Percentiles rank a stretch among this genome's conserved stretches.
phyloP scores from a whole-genome alignment of 2,797 vertebrate genomes.

The Rhabdomys pumilio region DNA sequence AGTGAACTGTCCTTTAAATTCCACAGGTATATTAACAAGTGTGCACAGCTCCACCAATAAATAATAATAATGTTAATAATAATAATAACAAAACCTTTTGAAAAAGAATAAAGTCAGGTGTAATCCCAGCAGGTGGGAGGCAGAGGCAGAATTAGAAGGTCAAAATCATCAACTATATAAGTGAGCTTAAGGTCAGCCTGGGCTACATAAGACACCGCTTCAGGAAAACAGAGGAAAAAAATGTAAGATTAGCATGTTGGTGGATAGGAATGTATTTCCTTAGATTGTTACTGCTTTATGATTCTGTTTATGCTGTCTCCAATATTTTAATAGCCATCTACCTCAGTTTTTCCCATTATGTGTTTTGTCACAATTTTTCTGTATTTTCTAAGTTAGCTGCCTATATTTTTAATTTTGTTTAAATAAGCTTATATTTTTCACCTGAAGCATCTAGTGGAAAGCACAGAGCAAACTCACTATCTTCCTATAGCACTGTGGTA shows the following conservation, averaged over 20 bases:
- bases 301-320: slow-evolving; percentile 11
- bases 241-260: not conserved
- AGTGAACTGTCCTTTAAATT: not conserved
- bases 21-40: not conserved
- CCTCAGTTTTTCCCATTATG: slow-evolving; percentile 9
- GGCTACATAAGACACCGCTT: not conserved
- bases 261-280: not conserved
- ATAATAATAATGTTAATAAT: not conserved
- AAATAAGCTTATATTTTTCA: slow-evolving; percentile 11
- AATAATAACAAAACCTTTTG: not conserved
- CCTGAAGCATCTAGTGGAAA: slow-evolving; percentile 25
- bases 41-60: not conserved
- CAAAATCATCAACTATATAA: not conserved
- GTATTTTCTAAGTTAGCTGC: slow-evolving; percentile 20
- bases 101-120: not conserved
- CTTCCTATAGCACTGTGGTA: not conserved
- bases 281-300: slow-evolving; percentile 12
- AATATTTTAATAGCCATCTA: slow-evolving; percentile 28
- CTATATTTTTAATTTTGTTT: not conserved
- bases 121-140: not conserved
- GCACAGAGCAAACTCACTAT: not conserved
- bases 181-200: not conserved
- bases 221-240: not conserved
- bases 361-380: slow-evolving; percentile 27
- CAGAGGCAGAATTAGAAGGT: not conserved